Evolutionary conservation across 2,888 invertebrate species (phyloP).

Genomic region (Harmothoe impar): DNA sequence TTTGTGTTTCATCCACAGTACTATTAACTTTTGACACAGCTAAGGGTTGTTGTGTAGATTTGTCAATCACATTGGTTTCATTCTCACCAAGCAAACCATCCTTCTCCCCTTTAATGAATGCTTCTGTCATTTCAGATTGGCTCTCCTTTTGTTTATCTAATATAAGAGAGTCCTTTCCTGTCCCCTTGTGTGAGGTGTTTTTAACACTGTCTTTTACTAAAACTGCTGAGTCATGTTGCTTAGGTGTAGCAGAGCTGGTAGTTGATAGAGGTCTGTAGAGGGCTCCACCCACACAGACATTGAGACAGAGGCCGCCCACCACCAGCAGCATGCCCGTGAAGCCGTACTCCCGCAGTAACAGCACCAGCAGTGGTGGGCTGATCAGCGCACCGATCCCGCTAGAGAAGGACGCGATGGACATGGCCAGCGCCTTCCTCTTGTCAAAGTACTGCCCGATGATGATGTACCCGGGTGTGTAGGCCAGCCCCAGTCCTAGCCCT

Average conservation of each 20-base stretch:
- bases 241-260: background rate
- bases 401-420: slow-evolving; percentile 23
- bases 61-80: background rate
- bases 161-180: too few relatives aligned
- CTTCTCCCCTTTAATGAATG: background rate
- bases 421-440: slow-evolving; percentile 55
- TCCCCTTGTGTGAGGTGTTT: background rate
- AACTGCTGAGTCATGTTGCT: background rate
- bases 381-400: slow-evolving; percentile 7
- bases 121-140: background rate
- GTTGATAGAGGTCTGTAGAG: background rate
- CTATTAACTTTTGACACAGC: background rate
- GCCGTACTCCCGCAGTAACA: background rate
- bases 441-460: slow-evolving; percentile 51
- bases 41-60: background rate
- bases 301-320: background rate
- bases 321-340: slow-evolving; percentile 26
- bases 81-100: background rate
- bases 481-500: slow-evolving; percentile 14
- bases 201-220: background rate
- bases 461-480: slow-evolving; percentile 22
- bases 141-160: slow-evolving; percentile 12
- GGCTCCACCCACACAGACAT: slow-evolving; percentile 36
- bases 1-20: background rate
- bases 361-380: slow-evolving; percentile 8